Evolutionary conservation across 2,888 invertebrate genomes (phyloP).

Genomic region (Dimorphilus gyrociliatus): DNA sequence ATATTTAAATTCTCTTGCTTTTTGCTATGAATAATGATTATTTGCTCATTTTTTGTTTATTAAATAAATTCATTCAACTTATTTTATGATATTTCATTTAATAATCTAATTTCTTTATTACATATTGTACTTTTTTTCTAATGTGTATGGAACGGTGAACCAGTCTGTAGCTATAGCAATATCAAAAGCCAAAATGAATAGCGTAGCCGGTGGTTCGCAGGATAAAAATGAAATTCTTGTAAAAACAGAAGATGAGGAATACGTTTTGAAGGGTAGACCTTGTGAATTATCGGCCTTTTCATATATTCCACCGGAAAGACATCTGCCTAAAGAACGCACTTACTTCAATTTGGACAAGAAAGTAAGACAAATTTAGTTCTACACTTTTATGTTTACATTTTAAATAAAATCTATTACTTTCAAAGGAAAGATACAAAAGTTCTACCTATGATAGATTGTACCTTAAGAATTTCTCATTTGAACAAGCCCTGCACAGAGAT

Average conservation of each 20-base stretch:
- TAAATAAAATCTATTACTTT: not conserved
- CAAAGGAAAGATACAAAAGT: slow-evolving; percentile 18
- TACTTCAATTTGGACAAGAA: slow-evolving; percentile 24
- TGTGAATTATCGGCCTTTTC: slow-evolving; percentile 35
- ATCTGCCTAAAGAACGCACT: slow-evolving; percentile 23
- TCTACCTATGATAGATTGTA: slow-evolving; percentile 28
- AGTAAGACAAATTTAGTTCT: slow-evolving; percentile 9
- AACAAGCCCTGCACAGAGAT: slow-evolving; percentile 32
- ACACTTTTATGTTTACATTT: not conserved
- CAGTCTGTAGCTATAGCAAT: too few species aligned
- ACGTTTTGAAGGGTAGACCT: slow-evolving; percentile 25
- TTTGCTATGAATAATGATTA: too few species aligned
- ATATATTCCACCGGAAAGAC: slow-evolving; percentile 24
- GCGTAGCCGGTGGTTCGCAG: too few species aligned
- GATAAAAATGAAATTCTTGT: slow-evolving; percentile 12
- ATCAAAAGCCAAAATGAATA: too few species aligned
- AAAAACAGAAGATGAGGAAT: slow-evolving; percentile 23
- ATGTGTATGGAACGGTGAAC: too few species aligned
- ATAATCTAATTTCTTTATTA: too few species aligned
- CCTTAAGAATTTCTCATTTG: slow-evolving; percentile 19
- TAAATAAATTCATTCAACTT: too few species aligned
- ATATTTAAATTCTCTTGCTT: too few species aligned
- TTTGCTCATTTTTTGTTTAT: too few species aligned
- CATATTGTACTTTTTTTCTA: too few species aligned
- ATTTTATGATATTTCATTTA: too few species aligned